Percentiles rank a stretch among this genome's conserved stretches.
Evolutionary conservation across 2,888 invertebrate species (phyloP).

Genomic region (Taenaris catops): DNA sequence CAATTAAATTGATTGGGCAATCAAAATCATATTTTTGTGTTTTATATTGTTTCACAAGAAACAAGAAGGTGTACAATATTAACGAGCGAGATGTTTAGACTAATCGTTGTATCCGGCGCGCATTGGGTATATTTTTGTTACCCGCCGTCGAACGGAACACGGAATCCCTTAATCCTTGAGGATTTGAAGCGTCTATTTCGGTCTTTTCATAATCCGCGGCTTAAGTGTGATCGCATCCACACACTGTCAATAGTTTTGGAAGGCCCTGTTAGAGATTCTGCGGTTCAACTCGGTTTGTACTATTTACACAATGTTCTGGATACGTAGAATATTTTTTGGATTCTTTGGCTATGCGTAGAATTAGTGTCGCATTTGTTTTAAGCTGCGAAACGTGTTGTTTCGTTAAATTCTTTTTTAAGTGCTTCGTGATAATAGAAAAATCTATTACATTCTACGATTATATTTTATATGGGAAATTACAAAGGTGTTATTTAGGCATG

Average conservation of each 20-base stretch:
- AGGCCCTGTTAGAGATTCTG: constrained; percentile 71
- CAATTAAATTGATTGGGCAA: too few relatives aligned
- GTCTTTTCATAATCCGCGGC: constrained; percentile 76
- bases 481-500: too few relatives aligned
- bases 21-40: too few relatives aligned
- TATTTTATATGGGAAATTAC: too few relatives aligned
- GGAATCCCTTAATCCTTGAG: constrained; percentile 74
- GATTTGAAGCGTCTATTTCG: constrained; percentile 78
- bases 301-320: constrained; percentile 56
- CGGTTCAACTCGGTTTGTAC: constrained; percentile 59
- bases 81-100: constrained; percentile 68
- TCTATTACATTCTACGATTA: too few relatives aligned
- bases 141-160: constrained; percentile 71
- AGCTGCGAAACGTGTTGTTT: constrained; percentile 52
- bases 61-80: constrained; percentile 44
- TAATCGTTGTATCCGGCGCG: constrained; percentile 77
- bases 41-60: constrained; percentile 13
- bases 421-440: too few relatives aligned
- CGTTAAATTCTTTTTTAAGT: constrained; percentile 35
- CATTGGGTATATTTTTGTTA: constrained; percentile 75
- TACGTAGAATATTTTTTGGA: constrained; percentile 65
- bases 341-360: constrained; percentile 57
- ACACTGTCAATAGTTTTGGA: constrained; percentile 79
- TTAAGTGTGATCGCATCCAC: constrained; percentile 79
- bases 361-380: constrained; percentile 36